phyloP scores from a whole-genome alignment of 2,888 invertebrate genomes.

The Spialia ferax region DNA sequence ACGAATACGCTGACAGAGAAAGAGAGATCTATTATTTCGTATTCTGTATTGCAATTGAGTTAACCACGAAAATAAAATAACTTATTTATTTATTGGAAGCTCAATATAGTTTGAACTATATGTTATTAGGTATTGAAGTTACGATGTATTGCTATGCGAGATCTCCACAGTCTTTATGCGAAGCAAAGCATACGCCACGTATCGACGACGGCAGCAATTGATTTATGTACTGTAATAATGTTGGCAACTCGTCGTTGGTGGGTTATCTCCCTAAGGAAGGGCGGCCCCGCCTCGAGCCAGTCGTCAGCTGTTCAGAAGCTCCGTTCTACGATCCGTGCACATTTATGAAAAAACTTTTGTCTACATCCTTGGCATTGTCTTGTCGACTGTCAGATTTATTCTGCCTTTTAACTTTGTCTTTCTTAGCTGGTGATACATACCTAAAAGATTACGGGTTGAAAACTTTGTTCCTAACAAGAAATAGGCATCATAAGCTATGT shows the following conservation, averaged over 20 bases:
- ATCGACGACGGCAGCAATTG: neutral
- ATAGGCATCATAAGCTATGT: too few relatives aligned
- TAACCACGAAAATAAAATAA: too few relatives aligned
- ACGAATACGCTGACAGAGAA: too few relatives aligned
- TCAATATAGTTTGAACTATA: too few relatives aligned
- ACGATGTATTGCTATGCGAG: too few relatives aligned
- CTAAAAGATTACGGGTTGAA: constrained; percentile 24
- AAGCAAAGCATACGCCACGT: too few relatives aligned
- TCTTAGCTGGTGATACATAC: constrained; percentile 28
- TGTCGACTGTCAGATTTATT: constrained; percentile 63
- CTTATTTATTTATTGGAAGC: too few relatives aligned
- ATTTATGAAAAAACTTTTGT: constrained; percentile 84
- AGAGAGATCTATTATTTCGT: too few relatives aligned
- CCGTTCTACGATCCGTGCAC: constrained; percentile 68
- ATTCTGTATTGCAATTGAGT: too few relatives aligned
- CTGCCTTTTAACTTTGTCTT: constrained; percentile 54
- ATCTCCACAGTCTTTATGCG: too few relatives aligned
- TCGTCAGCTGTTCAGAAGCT: constrained; percentile 77
- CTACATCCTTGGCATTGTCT: constrained; percentile 76
- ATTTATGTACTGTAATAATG: neutral
- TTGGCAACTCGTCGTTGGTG: constrained; percentile 26
- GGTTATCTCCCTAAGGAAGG: constrained; percentile 52
- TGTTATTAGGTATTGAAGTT: too few relatives aligned
- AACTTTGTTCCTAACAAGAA: neutral
- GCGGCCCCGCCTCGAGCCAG: constrained; percentile 70